Percentiles rank a stretch among this genome's conserved stretches.
Evolutionary conservation across 2,797 vertebrate genomes (phyloP).

Genomic region (Brachyalestes nurse): DNA sequence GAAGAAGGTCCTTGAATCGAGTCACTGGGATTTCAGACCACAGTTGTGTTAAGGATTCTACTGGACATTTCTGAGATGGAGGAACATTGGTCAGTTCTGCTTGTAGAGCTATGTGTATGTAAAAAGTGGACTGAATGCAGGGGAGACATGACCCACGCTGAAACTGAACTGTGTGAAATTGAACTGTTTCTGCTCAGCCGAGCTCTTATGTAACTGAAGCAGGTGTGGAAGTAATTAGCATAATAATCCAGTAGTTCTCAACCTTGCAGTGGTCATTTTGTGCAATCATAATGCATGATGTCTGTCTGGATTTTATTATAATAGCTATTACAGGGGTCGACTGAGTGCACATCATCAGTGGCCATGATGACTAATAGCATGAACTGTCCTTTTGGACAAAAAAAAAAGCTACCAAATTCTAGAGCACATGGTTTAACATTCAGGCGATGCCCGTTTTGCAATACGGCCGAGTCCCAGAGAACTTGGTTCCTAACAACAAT

Average conservation of each 20-base stretch:
- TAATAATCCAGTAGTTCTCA: neutral
- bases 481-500: neutral
- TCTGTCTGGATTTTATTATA: neutral
- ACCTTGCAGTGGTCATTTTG: neutral
- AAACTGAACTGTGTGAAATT: neutral
- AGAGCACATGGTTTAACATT: constrained; percentile 6
- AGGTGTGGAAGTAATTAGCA: neutral
- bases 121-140: neutral
- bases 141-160: neutral
- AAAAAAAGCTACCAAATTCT: neutral
- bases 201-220: constrained; percentile 1
- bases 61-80: neutral
- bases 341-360: neutral
- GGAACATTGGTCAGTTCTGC: neutral
- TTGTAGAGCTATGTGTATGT: neutral
- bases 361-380: no score
- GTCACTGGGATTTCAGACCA: neutral
- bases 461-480: neutral
- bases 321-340: neutral
- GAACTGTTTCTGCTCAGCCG: neutral
- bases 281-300: neutral
- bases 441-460: neutral
- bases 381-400: no score
- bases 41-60: neutral
- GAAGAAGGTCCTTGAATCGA: neutral